These are phyloP conservation scores for Spilogale gracilis DNA, from an alignment of 2,113 vertebrate genomes.

Conservation along the genomic window DNA sequence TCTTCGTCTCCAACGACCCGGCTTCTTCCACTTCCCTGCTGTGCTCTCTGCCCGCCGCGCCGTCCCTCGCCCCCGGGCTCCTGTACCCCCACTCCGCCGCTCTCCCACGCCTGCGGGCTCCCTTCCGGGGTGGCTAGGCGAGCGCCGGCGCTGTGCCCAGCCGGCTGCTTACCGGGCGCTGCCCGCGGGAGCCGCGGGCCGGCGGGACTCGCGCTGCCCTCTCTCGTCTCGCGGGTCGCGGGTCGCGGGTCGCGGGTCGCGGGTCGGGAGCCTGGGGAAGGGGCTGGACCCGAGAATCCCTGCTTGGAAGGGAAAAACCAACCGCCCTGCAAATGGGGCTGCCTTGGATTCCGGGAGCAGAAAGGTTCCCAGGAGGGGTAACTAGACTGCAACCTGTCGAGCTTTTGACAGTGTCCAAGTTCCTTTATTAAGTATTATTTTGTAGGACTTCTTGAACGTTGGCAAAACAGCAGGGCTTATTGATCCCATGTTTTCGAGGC, in stretches of 20 bases:
- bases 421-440: not conserved
- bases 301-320: not conserved
- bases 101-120: not conserved
- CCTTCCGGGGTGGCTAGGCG: not conserved
- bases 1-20: not conserved
- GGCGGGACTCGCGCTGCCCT: not conserved
- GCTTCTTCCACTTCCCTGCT: not conserved
- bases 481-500: not conserved
- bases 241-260: not conserved
- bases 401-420: not conserved
- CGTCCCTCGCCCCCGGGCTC: not conserved
- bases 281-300: not conserved
- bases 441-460: not conserved
- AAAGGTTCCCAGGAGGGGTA: not conserved
- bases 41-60: not conserved
- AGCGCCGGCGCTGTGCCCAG: not conserved
- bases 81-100: not conserved
- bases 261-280: not conserved
- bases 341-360: not conserved
- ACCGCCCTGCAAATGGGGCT: not conserved
- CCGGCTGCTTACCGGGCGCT: not conserved
- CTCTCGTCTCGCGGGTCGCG: not conserved
- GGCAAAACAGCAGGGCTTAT: not conserved
- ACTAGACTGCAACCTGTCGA: conserved; percentile 40
- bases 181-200: not conserved